phyloP scores from a whole-genome alignment of 2,797 vertebrate genomes.

The Myotis pilosus region DNA sequence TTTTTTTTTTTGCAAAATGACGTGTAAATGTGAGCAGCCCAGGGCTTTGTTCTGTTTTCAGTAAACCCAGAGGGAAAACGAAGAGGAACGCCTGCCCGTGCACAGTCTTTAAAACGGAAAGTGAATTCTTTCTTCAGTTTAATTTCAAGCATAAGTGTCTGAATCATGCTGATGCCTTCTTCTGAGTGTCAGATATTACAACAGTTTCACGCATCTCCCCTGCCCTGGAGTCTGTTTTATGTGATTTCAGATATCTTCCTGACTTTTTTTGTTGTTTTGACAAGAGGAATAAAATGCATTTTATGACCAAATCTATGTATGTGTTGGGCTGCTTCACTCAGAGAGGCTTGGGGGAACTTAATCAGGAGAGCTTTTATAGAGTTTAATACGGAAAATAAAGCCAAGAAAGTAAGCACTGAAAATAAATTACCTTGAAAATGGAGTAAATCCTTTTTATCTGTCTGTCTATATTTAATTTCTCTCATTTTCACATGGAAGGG shows the following conservation, averaged over 20 bases:
- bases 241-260: conserved; percentile 67
- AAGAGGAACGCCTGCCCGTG: conserved; percentile 51
- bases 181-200: conserved; percentile 65
- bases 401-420: conserved; percentile 54
- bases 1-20: conserved; percentile 32
- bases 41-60: conserved; percentile 55
- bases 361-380: conserved; percentile 61
- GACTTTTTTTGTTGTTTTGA: conserved; percentile 61
- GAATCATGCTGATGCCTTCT: conserved; percentile 70
- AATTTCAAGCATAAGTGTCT: conserved; percentile 73
- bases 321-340: conserved; percentile 65
- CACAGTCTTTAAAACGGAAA: conserved; percentile 66
- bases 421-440: conserved; percentile 75
- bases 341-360: conserved; percentile 65
- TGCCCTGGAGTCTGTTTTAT: conserved; percentile 61
- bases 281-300: conserved; percentile 72
- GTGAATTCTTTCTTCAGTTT: conserved; percentile 63
- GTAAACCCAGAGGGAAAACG: conserved; percentile 39
- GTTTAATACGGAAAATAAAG: conserved; percentile 71
- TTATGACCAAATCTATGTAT: conserved; percentile 71
- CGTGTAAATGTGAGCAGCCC: conserved; percentile 5
- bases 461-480: conserved; percentile 76
- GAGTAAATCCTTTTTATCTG: conserved; percentile 73
- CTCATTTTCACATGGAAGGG: conserved; percentile 59
- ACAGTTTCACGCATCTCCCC: conserved; percentile 35